Evolutionary conservation across 1,140 invertebrate genomes (phyloP), one percentile per base, ranked within the genome.

Genomic region (Conopomorpha cramerella): DNA sequence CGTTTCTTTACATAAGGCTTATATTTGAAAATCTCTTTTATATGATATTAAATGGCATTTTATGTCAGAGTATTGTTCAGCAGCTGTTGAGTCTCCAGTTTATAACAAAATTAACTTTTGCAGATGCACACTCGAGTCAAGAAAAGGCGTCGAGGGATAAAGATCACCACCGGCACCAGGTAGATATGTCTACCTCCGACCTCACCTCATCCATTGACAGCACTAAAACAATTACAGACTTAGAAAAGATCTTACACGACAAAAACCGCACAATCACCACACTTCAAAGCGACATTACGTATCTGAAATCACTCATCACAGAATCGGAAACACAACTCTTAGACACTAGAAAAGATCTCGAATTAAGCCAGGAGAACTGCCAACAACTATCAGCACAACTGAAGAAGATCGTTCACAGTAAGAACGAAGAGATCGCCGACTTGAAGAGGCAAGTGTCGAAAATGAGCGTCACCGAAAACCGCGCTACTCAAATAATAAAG

Each of bases 371-470:
- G 41, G 70, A 74, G 34, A 70, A 66, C 30, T 70, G 58, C 27
- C 52, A 68, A 10, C 67, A 74, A 32, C 38, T 74, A 1, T 70
- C 70, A 1, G 50, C 17, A 34, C 70, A 74, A 23, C 43, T 74
- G 3, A 72, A 74, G 58, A 74, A 70, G 43, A 62, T 70, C 4
- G 63, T 70, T 0, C 49, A 62, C 16, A 65, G 65, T 41, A 76
- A 76, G 44, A 76, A 76, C 17, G 70, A 72, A 31, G 70, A 76
- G 39, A 72, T 76, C 25, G 49, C 61, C 0, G 66, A 73, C 2
- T 48, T 76, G 8, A 73, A 60, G 31, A 70, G 57, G 26, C 62
- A 76, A 45, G 45, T 73, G 0, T 46, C 43, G 0, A 73, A 71
- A 50, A 64, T 76, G 67, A 71, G 55, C 30, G 53, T 47, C 2